Evolutionary conservation across 2,797 vertebrate genomes (phyloP), one percentile per base, ranked within the genome.

Genomic region (Coluber constrictor): DNA sequence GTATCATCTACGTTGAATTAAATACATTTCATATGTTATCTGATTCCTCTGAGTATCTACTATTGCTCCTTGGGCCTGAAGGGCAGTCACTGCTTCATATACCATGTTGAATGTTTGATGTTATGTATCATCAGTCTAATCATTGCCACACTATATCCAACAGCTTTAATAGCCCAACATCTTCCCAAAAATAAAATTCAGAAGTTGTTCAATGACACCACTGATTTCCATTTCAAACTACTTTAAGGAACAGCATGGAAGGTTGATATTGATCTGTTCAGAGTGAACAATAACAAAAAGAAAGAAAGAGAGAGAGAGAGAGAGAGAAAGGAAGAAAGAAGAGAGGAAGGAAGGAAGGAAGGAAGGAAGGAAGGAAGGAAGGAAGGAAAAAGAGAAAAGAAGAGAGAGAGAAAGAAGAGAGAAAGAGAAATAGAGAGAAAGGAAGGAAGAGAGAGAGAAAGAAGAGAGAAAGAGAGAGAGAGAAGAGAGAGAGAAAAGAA

Each of bases 51-150:
- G 23, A 55, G 51, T 3, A 90, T 57, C 95, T 94, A 94, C 91
- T 97, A 94, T 90, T 88, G 57, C 87, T 32, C 56, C 7, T 6
- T 47, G 15, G 83, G 29, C 47, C 10, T 86, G 15, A 9, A 32
- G 56, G 51, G 56, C 0, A 94, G 94, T 91, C 94, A 91, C 32
- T 12, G 63, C 93, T 70, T 91, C 94, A 43, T 94, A 96, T 54
- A 91, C 95, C 92, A 0, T 0, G 12, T 93, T 86, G 60, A 92
- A 91, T 12, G 90, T 51, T 94, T 55, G 4, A 79, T 89, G 90
- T 91, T 89, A 11, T 51, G 60, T 54, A 27, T 59, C 90, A 66
- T 66, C 90, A 86, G n/a, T 79, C 87, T 27, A 63, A 63, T 70
- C 60, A 51, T 16, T 86, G 92, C 86, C 87, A 89, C 61, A 90